phyloP scores from a whole-genome alignment of 2,797 vertebrate species.

The Vespertilio murinus region DNA sequence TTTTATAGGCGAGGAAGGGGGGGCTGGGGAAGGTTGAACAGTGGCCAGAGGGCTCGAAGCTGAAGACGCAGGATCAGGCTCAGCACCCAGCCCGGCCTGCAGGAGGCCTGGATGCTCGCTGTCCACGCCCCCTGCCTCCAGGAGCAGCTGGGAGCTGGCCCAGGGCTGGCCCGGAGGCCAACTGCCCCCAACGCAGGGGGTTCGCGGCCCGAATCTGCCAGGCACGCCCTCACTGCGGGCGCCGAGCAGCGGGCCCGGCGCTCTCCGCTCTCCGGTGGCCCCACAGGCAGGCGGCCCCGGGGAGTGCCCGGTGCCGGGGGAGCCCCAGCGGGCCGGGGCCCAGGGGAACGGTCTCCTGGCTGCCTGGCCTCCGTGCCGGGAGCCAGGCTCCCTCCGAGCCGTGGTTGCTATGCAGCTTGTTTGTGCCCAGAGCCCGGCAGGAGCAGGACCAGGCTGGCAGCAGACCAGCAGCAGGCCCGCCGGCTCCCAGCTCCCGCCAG shows the following conservation, averaged over 20 bases:
- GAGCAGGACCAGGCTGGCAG: neutral
- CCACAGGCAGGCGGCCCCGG: neutral
- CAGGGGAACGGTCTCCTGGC: slow-evolving; percentile 49
- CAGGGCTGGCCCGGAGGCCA: neutral
- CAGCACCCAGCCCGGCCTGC: neutral
- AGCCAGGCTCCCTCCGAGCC: slow-evolving; percentile 71
- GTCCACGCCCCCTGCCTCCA: neutral
- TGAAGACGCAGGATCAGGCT: neutral
- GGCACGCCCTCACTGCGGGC: fast-evolving
- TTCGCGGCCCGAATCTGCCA: neutral
- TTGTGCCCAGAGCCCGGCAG: slow-evolving; percentile 77
- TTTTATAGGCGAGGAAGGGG: neutral
- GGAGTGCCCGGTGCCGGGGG: neutral
- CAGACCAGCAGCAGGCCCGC: fast-evolving
- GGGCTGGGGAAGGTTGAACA: neutral
- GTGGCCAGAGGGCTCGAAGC: neutral
- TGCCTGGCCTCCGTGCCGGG: neutral
- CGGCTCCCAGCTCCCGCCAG: neutral
- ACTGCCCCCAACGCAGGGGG: neutral
- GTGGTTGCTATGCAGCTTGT: slow-evolving; percentile 86
- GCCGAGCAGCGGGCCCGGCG: neutral
- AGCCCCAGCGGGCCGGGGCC: neutral
- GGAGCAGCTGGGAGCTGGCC: neutral
- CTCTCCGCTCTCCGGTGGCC: neutral
- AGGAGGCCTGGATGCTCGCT: neutral